Base-by-base conservation (phyloP, 1,140 invertebrate species). In the Orussus abietinus region DNA sequence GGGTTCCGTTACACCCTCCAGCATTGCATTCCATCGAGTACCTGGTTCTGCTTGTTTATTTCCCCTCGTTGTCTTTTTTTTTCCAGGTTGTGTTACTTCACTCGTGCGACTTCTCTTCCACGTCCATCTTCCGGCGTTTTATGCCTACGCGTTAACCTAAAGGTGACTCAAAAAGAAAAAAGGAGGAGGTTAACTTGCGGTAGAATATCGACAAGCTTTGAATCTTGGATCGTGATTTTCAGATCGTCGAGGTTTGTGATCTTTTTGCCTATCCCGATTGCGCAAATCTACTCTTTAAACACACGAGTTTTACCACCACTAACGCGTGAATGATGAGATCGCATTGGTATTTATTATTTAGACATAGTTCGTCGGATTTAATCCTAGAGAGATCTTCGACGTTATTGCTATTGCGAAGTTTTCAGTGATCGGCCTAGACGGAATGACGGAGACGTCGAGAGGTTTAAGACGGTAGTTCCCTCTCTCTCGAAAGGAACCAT, bases 401-500 rank as follows among this genome's bases (percentile, higher is more conserved):
- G 45, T 57, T 65, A 67, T 67, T 67, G 57, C 62, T 64, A 52
- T 49, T 36, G 51, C 45, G 48, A 45, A 52, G 40, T 37, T 51
- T 50, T 51, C 14, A 32, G 29, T 19, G 29, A 19, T 28, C 19
- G 15, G 22, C 11, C 20, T 40, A 33, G 34, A 35, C 2, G 6
- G 14, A 9, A 18, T 35, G 22, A 18, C 5, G 3, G 20, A 21
- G 18, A 15, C 3, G 14, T 18, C 13, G 28, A 17, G 14, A 34
- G 30, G 22, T 44, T 61, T 68, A 72, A 11, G 58, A 53, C 14
- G 49, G n/a, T 19, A 69, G 44, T 45, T 75, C 72, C n/a, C 58
- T 59, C 42, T 74, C 67, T 54, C 85, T 74, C 14, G 83, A 83
- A 33, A 97, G 72, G 71, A 95, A 91, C 86, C 91, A 96, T 9